Conservation (phyloP, 2,113 vertebrate genomes). For the Nothocercus nigrocapillus region DNA sequence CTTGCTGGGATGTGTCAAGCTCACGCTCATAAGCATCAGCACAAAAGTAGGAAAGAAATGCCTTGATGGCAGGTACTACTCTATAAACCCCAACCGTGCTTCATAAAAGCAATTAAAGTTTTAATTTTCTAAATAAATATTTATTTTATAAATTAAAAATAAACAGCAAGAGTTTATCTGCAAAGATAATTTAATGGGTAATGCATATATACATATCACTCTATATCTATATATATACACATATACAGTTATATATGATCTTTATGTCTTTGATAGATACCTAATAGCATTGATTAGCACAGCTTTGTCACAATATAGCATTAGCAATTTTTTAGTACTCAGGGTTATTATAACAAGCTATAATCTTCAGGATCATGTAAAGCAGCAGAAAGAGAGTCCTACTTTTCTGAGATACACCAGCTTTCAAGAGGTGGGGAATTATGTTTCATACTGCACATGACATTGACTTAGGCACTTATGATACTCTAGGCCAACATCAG, state of each 20-base stretch:
- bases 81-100: not conserved
- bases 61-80: not conserved
- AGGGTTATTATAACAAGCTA: not conserved
- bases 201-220: not conserved
- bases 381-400: not conserved
- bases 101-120: not conserved
- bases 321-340: not conserved
- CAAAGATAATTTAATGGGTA: not conserved
- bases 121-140: not conserved
- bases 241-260: not conserved
- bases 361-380: not conserved
- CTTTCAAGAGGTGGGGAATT: not conserved
- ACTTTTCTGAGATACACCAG: not conserved
- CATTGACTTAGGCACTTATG: not conserved
- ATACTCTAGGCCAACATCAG: not conserved
- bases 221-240: too few relatives aligned
- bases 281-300: not conserved
- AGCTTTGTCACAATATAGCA: not conserved
- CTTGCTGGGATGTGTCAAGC: accelerated
- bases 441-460: not conserved
- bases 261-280: not conserved
- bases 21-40: accelerated
- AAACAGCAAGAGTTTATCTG: not conserved
- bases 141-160: not conserved
- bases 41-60: not conserved